Base-by-base conservation (phyloP, 2,888 invertebrate species). In the Drosophila meridiana region DNA sequence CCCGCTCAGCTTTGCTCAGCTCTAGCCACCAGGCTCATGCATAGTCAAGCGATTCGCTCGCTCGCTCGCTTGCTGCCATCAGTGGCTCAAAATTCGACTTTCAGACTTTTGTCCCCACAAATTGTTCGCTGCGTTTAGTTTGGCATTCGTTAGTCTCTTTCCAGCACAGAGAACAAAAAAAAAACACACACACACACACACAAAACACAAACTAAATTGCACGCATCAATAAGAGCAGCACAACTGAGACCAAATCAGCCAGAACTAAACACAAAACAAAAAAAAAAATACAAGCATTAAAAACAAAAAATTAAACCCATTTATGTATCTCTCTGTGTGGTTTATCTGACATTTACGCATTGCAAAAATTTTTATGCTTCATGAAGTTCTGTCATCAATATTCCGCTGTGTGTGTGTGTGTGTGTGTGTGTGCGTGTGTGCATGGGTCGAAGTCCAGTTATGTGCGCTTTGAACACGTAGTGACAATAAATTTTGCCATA, bases 311-410 rank as follows among this genome's bases (percentile, higher is more conserved):
- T 6, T 36, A 20, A 60, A 11, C 11, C 30, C 48, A 47, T 65
- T 55, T 26, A 43, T 50, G 42, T 58, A 6, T 34, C 32, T 20
- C 45, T 58, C 1, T 61, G 11, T 61, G 56, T 58, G 76, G 64
- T 69, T 87, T 82, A 71, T 84, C 76, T 83, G 86, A 72, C 84
- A 72, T 85, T 78, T 80, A 83, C 83, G 84, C 80, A 88, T 73
- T 85, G 77, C 78, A 85, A 74, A 71, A 58, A 71, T 67, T 71
- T 68, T 26, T 69, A 76, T 86, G 86, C 83, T 88, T 86, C 78
- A 83, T 86, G 88, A 73, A 87, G 75, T 83, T 86, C 69, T 69
- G 65, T 74, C 83, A 85, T 85, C 88, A 85, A 86, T 85, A 88
- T 86, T 86, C 76, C 50, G 30, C 14, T 45, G 14, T 68, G 32